Evolutionary conservation across 2,797 vertebrate species (phyloP), one percentile per base, ranked within the genome.

Genomic region (Phalanger gymnotis): DNA sequence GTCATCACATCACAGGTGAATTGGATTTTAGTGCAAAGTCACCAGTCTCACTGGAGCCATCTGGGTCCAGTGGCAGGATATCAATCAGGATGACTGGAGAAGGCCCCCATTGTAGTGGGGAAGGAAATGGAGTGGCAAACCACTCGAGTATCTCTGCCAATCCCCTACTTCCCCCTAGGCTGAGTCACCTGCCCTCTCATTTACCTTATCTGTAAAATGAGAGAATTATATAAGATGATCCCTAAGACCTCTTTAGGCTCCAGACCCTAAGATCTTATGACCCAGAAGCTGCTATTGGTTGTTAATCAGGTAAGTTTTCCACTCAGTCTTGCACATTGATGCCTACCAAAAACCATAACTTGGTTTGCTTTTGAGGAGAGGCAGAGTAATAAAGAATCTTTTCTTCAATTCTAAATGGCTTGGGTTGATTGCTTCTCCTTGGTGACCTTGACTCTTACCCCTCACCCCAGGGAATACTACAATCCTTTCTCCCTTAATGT

Each of bases 221-320:
- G 89, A 93, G 73, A 91, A 81, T 93, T 92, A 90, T 58, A 81
- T 56, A 53, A 97, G 47, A 30, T 92, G 66, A 22, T 47, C 66
- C 34, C 66, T 47, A 22, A 81, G 19, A 22, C 28, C 19, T 81
- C 22, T 25, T 81, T 40, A 0, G 25, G 5, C 66, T 81, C n/a
- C 1, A 19, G 7, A 81, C 22, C n/a, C 19, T 9, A 40, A 22
- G 66, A 40, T 81, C n/a, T 81, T 81, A 27, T 47, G 40, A 47
- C 40, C 40, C 22, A 27, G 73, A 81, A 81, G 40, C 22, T 47
- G 9, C 9, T 47, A 81, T 7, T 47, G 73, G 40, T 47, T 47
- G 10, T 47, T 27, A 13, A 47, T 47, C 25, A 47, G 40, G 40
- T 25, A 47, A 81, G 3, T 47, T 81, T 81, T 27, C 73, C 40